Conservation (phyloP, 1,140 invertebrate genomes). For the Bombus fervidus region DNA sequence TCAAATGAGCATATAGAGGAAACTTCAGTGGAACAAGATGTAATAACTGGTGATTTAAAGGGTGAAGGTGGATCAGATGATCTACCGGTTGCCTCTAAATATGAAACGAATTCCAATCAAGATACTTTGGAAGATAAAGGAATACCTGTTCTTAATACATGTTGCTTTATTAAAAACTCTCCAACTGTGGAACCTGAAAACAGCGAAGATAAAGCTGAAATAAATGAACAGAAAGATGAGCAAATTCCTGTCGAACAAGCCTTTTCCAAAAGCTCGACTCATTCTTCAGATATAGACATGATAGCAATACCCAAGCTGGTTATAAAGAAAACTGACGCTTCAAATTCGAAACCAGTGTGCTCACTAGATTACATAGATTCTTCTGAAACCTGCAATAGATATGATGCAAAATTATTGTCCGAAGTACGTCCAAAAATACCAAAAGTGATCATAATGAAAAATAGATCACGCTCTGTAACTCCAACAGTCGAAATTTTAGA, state of each 20-base stretch:
- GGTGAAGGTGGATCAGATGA: background rate
- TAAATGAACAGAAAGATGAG: background rate
- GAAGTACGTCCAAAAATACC: slow-evolving; percentile 75
- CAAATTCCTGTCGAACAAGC: background rate
- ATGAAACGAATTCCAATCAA: background rate
- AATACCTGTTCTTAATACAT: background rate
- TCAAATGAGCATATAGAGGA: background rate
- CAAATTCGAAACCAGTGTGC: slow-evolving; percentile 31
- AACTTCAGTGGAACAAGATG: background rate
- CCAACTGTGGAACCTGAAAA: background rate
- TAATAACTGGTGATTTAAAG: background rate
- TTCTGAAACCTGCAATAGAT: background rate
- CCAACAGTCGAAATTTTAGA: slow-evolving; percentile 72
- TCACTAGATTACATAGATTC: background rate
- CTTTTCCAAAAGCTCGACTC: background rate
- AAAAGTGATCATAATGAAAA: slow-evolving; percentile 81
- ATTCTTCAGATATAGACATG: slow-evolving; percentile 19
- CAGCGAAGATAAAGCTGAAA: background rate
- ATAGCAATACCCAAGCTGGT: slow-evolving; percentile 76
- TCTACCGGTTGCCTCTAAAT: background rate
- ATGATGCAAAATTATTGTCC: slow-evolving; percentile 23
- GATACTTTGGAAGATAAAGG: background rate
- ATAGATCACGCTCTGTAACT: slow-evolving; percentile 75
- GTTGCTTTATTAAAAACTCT: background rate
- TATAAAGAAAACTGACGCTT: slow-evolving; percentile 74